A percentile compares a stretch with the other conserved stretches of the same genome.
These are phyloP conservation scores for Neocrepidodera transversa DNA, from an alignment of 2,888 invertebrate genomes.

Conservation along the genomic window DNA sequence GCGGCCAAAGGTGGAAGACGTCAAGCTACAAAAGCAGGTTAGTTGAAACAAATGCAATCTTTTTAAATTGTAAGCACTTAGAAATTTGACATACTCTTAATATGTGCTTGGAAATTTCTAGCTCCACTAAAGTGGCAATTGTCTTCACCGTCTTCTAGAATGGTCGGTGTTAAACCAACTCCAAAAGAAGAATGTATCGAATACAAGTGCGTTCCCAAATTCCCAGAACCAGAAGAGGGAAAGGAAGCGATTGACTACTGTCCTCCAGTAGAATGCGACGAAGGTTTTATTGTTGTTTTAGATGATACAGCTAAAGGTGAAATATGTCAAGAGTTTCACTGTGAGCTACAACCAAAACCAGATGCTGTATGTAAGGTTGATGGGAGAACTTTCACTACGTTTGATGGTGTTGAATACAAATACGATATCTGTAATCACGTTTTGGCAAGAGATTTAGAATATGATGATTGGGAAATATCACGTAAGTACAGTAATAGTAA, in stretches of 20 bases:
- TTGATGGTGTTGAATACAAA: conserved; percentile 79
- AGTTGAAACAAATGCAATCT: not conserved
- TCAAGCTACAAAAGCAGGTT: not conserved
- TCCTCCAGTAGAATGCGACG: conserved; percentile 65
- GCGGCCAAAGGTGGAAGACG: conserved; percentile 53
- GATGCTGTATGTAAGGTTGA: conserved; percentile 76
- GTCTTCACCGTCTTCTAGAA: conserved; percentile 9
- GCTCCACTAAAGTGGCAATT: conserved; percentile 13
- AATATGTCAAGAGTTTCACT: conserved; percentile 63
- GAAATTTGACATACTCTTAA: too few relatives aligned
- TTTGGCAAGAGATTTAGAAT: conserved; percentile 72
- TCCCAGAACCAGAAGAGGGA: conserved; percentile 30
- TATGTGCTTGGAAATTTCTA: too few relatives aligned
- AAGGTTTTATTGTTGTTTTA: conserved; percentile 47
- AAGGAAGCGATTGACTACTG: conserved; percentile 44
- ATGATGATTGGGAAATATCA: conserved; percentile 74
- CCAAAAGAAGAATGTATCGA: conserved; percentile 50
- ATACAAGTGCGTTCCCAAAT: conserved; percentile 64
- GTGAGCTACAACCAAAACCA: conserved; percentile 69
- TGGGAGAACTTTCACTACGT: conserved; percentile 79
- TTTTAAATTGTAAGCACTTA: too few relatives aligned
- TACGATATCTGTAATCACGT: conserved; percentile 85
- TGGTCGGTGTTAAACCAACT: not conserved
- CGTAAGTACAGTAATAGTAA: conserved; percentile 62
- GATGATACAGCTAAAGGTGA: conserved; percentile 35